Conservation (phyloP, 1,140 invertebrate species). For the Myzus persicae region DNA sequence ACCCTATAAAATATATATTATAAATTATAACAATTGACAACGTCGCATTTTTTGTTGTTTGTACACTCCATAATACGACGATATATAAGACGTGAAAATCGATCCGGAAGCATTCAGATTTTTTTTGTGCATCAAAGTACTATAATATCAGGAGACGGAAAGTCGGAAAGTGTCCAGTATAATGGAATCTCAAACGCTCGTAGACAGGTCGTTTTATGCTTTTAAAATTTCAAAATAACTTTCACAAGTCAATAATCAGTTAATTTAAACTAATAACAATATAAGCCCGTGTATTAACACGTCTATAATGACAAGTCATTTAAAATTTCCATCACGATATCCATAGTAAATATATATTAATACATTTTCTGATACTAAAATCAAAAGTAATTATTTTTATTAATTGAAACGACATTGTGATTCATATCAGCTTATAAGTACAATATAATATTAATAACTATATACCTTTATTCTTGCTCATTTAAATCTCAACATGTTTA, state of each 20-base stretch:
- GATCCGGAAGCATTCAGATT: not conserved
- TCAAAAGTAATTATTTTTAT: not conserved
- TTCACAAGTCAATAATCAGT: not conserved
- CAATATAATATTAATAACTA: not conserved
- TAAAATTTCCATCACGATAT: not conserved
- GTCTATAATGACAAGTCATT: not conserved
- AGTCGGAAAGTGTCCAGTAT: not conserved
- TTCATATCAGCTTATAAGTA: not conserved
- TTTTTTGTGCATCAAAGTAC: not conserved
- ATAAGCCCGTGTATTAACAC: not conserved
- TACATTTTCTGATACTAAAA: not conserved
- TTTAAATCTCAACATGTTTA: not conserved
- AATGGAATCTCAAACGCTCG: not conserved
- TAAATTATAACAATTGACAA: not conserved
- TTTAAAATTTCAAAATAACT: conserved; percentile 6
- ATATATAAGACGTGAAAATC: not conserved
- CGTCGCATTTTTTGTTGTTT: not conserved
- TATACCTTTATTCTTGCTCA: not conserved
- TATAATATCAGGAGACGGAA: not conserved
- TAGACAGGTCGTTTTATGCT: not conserved
- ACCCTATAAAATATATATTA: not conserved
- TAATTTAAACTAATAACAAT: not conserved
- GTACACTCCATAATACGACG: not conserved
- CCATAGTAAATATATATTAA: not conserved
- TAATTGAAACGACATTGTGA: not conserved